These are phyloP conservation scores for Hypena proboscidalis DNA, from an alignment of 2,888 invertebrate genomes.

Conservation along the genomic window DNA sequence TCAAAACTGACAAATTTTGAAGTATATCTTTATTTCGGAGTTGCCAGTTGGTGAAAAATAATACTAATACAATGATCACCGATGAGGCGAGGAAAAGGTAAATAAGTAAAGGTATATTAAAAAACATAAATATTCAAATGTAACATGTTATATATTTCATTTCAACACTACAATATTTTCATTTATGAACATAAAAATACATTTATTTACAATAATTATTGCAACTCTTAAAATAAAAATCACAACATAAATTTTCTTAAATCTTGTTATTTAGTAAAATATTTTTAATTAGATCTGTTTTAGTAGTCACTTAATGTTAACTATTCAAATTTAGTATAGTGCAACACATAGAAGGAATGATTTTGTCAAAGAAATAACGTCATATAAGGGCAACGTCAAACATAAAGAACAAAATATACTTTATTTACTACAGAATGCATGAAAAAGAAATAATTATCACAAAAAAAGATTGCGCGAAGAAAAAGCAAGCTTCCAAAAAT, in stretches of 20 bases:
- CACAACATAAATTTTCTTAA: conserved; percentile 60
- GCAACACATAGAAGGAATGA: conserved; percentile 24
- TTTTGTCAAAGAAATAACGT: conserved; percentile 2
- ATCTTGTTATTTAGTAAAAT: conserved; percentile 17
- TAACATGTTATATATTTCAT: conserved; percentile 78
- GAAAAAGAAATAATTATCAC: too few relatives aligned
- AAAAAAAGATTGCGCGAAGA: conserved; percentile 7
- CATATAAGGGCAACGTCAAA: not conserved
- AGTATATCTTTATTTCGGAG: too few relatives aligned
- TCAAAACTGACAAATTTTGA: too few relatives aligned
- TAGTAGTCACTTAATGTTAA: conserved; percentile 14
- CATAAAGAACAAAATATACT: not conserved
- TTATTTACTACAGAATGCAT: too few relatives aligned
- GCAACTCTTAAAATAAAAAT: conserved; percentile 65
- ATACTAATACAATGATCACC: too few relatives aligned
- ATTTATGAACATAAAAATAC: conserved; percentile 61
- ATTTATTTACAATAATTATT: conserved; percentile 68
- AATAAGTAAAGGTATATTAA: conserved; percentile 8
- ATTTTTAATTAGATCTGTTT: conserved; percentile 38
- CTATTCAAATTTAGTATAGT: conserved; percentile 4
- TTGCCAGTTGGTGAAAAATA: too few relatives aligned
- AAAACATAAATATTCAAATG: conserved; percentile 42
- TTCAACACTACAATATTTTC: conserved; percentile 70
- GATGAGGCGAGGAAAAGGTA: too few relatives aligned
- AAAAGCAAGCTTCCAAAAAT: conserved; percentile 17